Percentiles rank a stretch among this genome's conserved stretches.
Evolutionary conservation across 2,888 invertebrate genomes (phyloP).

Genomic region (Drosophila anomalata): DNA sequence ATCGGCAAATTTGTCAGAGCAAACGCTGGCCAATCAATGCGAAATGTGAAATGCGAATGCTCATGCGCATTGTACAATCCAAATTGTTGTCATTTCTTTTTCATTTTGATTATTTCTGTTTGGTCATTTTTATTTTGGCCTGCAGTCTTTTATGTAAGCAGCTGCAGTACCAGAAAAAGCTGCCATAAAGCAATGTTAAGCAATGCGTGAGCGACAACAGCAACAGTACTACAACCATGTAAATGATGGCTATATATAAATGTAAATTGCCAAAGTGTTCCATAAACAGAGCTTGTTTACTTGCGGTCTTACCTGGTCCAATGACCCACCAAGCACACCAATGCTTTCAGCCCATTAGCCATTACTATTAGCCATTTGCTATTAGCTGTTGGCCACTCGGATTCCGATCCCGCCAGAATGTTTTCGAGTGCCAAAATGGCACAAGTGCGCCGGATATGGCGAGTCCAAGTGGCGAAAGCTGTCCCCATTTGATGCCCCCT

Average conservation of each 20-base stretch:
- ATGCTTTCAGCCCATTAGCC: neutral
- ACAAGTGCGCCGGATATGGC: slow-evolving; percentile 37
- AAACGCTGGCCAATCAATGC: slow-evolving; percentile 53
- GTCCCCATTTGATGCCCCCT: slow-evolving; percentile 3
- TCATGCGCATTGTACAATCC: slow-evolving; percentile 62
- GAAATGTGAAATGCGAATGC: slow-evolving; percentile 35
- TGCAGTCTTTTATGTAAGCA: slow-evolving; percentile 55
- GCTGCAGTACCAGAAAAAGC: slow-evolving; percentile 41
- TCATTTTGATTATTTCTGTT: slow-evolving; percentile 26
- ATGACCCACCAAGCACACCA: slow-evolving; percentile 45
- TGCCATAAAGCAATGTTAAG: slow-evolving; percentile 64
- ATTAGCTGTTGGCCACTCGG: neutral
- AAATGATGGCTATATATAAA: slow-evolving; percentile 54
- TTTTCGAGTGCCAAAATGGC: slow-evolving; percentile 19
- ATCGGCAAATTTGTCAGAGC: slow-evolving; percentile 68
- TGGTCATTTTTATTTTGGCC: slow-evolving; percentile 6
- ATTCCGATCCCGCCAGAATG: slow-evolving; percentile 20
- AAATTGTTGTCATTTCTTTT: slow-evolving; percentile 69
- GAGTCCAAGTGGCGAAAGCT: slow-evolving; percentile 37
- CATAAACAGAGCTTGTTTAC: slow-evolving; percentile 54
- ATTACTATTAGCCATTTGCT: slow-evolving; percentile 47
- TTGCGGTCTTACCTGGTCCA: slow-evolving; percentile 27
- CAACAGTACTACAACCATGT: slow-evolving; percentile 31
- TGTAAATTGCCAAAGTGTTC: slow-evolving; percentile 59
- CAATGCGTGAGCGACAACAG: slow-evolving; percentile 57